Evolutionary conservation across 2,888 invertebrate species (phyloP), one percentile per base, ranked within the genome.

Genomic region (Philopedon plagiatum): DNA sequence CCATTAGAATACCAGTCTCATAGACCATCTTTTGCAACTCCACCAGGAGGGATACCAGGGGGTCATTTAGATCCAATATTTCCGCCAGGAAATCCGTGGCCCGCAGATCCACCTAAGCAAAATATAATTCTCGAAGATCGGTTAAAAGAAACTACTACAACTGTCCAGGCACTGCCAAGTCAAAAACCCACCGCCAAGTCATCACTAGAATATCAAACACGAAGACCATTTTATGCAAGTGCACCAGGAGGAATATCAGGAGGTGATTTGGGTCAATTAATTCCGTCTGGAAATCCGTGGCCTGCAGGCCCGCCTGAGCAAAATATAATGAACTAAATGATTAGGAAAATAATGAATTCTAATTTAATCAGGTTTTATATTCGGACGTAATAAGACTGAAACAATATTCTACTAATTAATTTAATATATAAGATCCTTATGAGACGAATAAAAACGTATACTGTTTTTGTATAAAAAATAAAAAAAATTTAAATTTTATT

Each of bases 81-180:
- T 9, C 62, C 62, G 1, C 49, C 62, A 5, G 62, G 62, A 29
- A 62, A 49, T 34, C 62, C 62, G 18, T 62, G 62, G 62, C 51
- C 51, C 7, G 51, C 57, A 13, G 21, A 37, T 29, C 51, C 51
- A 2, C 29, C 29, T 8, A 13, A 3, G 15, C 13, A 15, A 5
- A 15, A n/a, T 3, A 11, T n/a, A 65, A 72, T 75, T 75, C 26
- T 78, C 74, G 77, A 76, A 73, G n/a, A 70, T 57, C 23, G 29
- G 2, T 51, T 39, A 15, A 39, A 39, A 15, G 39, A 39, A 15
- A 39, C 39, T 0, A 39, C 39, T 39, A 39, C 39, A 7, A 39
- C 7, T 3, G 2, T n/a, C n/a, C 37, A 37, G n/a, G 11, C 11
- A n/a, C 13, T 1, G 18, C 4, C 29, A 46, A 51, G 26, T 29